Evolutionary conservation across 2,797 vertebrate species (phyloP).

Genomic region (Alcedo atthis): DNA sequence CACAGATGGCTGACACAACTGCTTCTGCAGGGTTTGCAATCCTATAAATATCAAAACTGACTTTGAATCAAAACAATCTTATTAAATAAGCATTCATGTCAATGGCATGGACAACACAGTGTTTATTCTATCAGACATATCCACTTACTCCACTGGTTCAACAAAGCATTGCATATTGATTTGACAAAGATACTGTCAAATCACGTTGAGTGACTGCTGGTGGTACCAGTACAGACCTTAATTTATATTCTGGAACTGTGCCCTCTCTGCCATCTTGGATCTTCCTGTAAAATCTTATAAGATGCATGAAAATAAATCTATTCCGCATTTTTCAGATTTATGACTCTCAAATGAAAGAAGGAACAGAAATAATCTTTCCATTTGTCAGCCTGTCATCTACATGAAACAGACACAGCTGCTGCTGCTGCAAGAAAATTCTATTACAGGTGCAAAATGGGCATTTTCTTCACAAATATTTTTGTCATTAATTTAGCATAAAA

Average conservation of each 20-base stretch:
- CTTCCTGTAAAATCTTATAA: slow-evolving; percentile 52
- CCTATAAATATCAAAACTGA: not conserved
- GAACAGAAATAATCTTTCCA: slow-evolving; percentile 63
- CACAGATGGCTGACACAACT: not conserved
- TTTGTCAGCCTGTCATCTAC: slow-evolving; percentile 65
- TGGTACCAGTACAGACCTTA: slow-evolving; percentile 20
- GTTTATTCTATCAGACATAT: slow-evolving; percentile 30
- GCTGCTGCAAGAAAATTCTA: slow-evolving; percentile 42
- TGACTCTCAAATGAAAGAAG: slow-evolving; percentile 59
- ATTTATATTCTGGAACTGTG: slow-evolving; percentile 61
- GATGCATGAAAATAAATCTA: slow-evolving; percentile 52
- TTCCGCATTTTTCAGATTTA: slow-evolving; percentile 66
- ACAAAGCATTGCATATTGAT: not conserved
- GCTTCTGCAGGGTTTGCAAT: slow-evolving; percentile 9
- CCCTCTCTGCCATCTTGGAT: slow-evolving; percentile 59
- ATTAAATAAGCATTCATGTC: slow-evolving; percentile 41
- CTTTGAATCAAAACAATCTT: not conserved
- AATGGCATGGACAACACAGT: not conserved
- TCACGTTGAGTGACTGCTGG: slow-evolving; percentile 26
- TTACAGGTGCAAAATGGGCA: slow-evolving; percentile 43
- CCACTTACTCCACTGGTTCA: slow-evolving; percentile 8
- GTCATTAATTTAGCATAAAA: slow-evolving; percentile 51
- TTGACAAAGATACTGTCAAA: slow-evolving; percentile 55
- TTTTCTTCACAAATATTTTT: slow-evolving; percentile 43
- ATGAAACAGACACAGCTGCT: slow-evolving; percentile 40